Percentiles rank a stretch among this genome's conserved stretches.
phyloP scores from a whole-genome alignment of 2,113 vertebrate species.

The Bos javanicus region DNA sequence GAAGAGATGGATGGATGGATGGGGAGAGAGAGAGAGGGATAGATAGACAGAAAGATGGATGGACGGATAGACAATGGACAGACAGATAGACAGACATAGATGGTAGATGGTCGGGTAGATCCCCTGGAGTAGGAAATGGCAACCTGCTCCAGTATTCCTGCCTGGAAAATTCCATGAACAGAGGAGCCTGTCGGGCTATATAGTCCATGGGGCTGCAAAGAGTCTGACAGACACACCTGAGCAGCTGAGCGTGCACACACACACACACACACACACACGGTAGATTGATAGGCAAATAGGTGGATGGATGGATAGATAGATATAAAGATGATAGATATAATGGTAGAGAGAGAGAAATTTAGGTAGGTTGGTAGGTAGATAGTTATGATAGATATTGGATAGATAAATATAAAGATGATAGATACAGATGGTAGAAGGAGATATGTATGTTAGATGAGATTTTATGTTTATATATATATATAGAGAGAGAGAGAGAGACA shows the following conservation, averaged over 20 bases:
- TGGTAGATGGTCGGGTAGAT: neutral
- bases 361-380: no score
- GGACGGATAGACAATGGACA: neutral
- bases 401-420: neutral
- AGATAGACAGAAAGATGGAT: no score
- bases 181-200: neutral
- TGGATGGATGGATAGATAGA: neutral
- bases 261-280: neutral
- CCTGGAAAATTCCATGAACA: neutral
- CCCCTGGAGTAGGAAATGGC: neutral
- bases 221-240: rapidly evolving
- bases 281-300: neutral
- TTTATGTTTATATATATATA: neutral
- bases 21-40: no score
- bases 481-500: neutral
- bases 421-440: neutral
- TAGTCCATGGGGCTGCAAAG: neutral
- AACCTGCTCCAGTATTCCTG: neutral
- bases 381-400: neutral
- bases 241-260: neutral
- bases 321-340: neutral
- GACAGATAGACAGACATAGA: neutral
- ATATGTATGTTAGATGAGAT: neutral
- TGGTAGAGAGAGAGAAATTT: neutral
- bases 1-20: neutral